phyloP scores from a whole-genome alignment of 1,140 invertebrate species.

The Sycobia sp. region DNA sequence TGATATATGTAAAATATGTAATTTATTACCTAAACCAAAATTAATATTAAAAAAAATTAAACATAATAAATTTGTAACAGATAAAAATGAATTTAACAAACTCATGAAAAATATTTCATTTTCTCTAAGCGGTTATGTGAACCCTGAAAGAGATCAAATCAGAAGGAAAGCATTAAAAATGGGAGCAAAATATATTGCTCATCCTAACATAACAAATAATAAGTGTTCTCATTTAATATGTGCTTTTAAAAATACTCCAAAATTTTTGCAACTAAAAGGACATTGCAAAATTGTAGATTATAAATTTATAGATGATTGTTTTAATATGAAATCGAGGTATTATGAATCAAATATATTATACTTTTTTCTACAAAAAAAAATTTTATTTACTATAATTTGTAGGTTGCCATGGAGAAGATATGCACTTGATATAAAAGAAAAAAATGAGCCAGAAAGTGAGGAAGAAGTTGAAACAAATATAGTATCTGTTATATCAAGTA shows the following conservation, averaged over 20 bases:
- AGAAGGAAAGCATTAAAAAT: slow-evolving; percentile 55
- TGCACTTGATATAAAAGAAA: slow-evolving; percentile 48
- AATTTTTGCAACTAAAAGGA: slow-evolving; percentile 50
- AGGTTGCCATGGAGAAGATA: slow-evolving; percentile 58
- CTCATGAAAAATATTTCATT: slow-evolving; percentile 50
- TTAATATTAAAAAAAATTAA: not conserved
- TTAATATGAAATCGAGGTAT: slow-evolving; percentile 53
- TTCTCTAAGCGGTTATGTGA: slow-evolving; percentile 57
- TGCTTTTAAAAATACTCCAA: slow-evolving; percentile 59
- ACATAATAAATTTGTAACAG: slow-evolving; percentile 23
- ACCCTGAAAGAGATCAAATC: slow-evolving; percentile 57
- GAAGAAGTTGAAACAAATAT: slow-evolving; percentile 51
- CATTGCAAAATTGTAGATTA: slow-evolving; percentile 54
- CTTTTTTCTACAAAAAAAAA: not conserved
- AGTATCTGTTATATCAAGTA: slow-evolving; percentile 32
- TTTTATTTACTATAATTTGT: slow-evolving; percentile 26
- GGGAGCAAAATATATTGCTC: slow-evolving; percentile 54
- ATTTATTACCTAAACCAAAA: slow-evolving; percentile 31
- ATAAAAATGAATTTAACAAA: slow-evolving; percentile 49
- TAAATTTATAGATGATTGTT: slow-evolving; percentile 55
- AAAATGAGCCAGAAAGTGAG: slow-evolving; percentile 52
- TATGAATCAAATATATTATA: slow-evolving; percentile 1
- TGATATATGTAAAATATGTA: slow-evolving; percentile 47
- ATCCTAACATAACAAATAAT: slow-evolving; percentile 54
- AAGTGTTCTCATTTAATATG: slow-evolving; percentile 56